These are phyloP conservation scores for Hydrotaea diabolus DNA, from an alignment of 2,888 invertebrate species.

Conservation along the genomic window DNA sequence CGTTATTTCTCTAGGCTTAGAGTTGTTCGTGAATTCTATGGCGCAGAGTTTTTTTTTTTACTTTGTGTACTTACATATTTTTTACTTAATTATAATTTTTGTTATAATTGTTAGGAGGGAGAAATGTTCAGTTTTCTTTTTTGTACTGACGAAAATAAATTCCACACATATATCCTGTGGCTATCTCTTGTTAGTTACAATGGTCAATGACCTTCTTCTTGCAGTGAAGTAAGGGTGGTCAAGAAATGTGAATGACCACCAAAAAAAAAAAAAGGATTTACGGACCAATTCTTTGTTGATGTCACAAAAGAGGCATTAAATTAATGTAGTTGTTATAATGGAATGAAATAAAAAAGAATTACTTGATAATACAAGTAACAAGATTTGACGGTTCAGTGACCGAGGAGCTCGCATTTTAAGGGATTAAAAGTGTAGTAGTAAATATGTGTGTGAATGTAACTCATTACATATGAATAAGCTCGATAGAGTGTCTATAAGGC, in stretches of 20 bases:
- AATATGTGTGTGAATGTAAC: too few relatives aligned
- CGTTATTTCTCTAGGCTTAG: constrained; percentile 9
- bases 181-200: neutral
- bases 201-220: constrained; percentile 33
- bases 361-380: too few relatives aligned
- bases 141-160: neutral
- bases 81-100: constrained; percentile 34
- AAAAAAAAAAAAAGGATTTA: neutral
- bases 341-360: neutral
- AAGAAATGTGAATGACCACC: constrained; percentile 30
- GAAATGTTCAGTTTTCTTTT: constrained; percentile 2
- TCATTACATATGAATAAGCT: too few relatives aligned
- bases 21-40: constrained; percentile 33
- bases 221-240: neutral
- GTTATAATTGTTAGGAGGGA: constrained; percentile 18
- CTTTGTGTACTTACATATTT: constrained; percentile 3
- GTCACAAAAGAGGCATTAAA: too few relatives aligned
- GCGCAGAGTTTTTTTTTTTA: constrained; percentile 15
- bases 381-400: too few relatives aligned
- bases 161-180: constrained; percentile 11
- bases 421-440: too few relatives aligned
- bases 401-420: too few relatives aligned
- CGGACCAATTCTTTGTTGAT: neutral
- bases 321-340: too few relatives aligned
- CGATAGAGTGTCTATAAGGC: too few relatives aligned